Base-by-base conservation (phyloP, 2,888 invertebrate species). In the Drosophila paranaensis region DNA sequence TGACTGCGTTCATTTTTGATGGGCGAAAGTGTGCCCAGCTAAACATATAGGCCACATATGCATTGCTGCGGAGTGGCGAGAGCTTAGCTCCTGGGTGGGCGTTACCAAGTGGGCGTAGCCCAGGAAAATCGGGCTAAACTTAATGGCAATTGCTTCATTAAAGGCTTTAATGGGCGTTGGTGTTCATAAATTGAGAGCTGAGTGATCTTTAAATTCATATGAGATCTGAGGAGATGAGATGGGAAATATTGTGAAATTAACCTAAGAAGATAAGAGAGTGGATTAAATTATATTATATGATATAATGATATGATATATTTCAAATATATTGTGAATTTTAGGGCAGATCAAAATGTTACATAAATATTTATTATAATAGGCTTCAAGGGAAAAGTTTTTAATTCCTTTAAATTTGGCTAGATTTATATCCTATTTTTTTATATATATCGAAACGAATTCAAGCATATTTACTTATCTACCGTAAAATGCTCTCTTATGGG, bases 81-180 rank as follows among this genome's bases (percentile, higher is more conserved):
- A 13, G 51, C 27, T 33, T 33, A n/a, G 20, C 43, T 33, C n/a
- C 56, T 63, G 39, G 88, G 88, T 81, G 88, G 88, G 87, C 55
- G 84, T 84, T 71, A 37, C 74, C 74, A 69, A 50, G 60, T 88
- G 73, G 81, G 84, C 70, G 87, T 78, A 60, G 27, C 66, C 67
- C 51, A 77, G 20, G 62, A 69, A 74, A 64, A 65, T 77, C 77
- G 65, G 58, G 46, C 57, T 16, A 43, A 65, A 58, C 68, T 51
- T 79, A 72, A 87, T 79, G 72, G 77, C 69, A 84, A 87, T 86
- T 87, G 82, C 86, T 87, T 89, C 81, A 86, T 86, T 89, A 84
- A 48, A 43, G 57, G 45, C 46, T 33, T 60, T 11, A 11, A 39
- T 54, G 54, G 54, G 54, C 54, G 54, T 27, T 54, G 13, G 2